Percentiles rank a stretch among this genome's conserved stretches.
These are phyloP conservation scores for Thymelicus acteon DNA, from an alignment of 2,888 invertebrate species.

Conservation along the genomic window DNA sequence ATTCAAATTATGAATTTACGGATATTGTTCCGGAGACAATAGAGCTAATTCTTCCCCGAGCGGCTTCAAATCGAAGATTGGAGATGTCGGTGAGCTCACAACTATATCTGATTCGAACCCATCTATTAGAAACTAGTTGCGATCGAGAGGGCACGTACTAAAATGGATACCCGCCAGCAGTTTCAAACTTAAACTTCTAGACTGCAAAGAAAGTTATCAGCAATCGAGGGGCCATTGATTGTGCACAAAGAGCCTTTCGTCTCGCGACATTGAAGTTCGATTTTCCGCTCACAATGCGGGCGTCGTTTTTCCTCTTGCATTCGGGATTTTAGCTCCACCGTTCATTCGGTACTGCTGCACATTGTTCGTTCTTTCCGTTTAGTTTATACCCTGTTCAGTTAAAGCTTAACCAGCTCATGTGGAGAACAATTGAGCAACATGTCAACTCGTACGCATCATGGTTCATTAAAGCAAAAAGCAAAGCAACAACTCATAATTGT, in stretches of 20 bases:
- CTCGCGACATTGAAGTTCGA: conserved; percentile 77
- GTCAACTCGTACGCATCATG: not conserved
- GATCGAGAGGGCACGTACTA: conserved; percentile 41
- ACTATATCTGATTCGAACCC: conserved; percentile 39
- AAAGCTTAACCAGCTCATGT: not conserved
- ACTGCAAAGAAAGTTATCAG: conserved; percentile 78
- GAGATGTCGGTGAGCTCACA: conserved; percentile 34
- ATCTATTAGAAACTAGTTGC: conserved; percentile 43
- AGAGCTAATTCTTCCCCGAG: conserved; percentile 39
- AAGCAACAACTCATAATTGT: too few relatives aligned
- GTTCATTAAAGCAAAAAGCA: too few relatives aligned
- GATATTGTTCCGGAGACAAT: conserved; percentile 41
- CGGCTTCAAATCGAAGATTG: conserved; percentile 17
- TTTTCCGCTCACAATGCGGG: conserved; percentile 78
- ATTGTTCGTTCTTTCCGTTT: conserved; percentile 57
- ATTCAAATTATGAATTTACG: conserved; percentile 41
- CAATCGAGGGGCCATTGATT: conserved; percentile 81
- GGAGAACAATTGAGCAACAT: not conserved
- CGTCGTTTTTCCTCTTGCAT: conserved; percentile 77
- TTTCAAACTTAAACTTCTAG: conserved; percentile 67
- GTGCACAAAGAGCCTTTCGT: conserved; percentile 77
- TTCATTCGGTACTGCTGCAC: conserved; percentile 61
- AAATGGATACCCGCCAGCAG: conserved; percentile 61
- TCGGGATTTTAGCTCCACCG: conserved; percentile 70
- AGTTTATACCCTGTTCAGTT: conserved; percentile 44